These are phyloP conservation scores for Parthenolecanium corni DNA, from an alignment of 2,888 invertebrate species.

Conservation along the genomic window DNA sequence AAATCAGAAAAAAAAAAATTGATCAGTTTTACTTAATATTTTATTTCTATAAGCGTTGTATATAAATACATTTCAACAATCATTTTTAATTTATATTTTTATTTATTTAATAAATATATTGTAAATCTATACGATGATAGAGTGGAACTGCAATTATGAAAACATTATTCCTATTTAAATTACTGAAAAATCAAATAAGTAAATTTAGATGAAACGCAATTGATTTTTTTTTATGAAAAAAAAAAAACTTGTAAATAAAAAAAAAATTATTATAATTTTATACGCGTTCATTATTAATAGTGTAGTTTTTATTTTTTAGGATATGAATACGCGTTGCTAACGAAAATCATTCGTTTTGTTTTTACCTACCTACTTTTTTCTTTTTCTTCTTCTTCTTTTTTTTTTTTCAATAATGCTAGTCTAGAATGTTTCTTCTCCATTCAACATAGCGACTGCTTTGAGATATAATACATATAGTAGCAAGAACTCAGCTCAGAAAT, in stretches of 20 bases:
- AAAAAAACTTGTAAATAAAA: not conserved
- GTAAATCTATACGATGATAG: constrained; percentile 1
- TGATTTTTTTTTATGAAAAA: not conserved
- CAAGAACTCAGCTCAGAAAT: too few relatives aligned
- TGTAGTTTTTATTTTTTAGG: too few relatives aligned
- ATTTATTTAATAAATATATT: too few relatives aligned
- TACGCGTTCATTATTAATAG: not conserved
- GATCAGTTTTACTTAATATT: constrained; percentile 15
- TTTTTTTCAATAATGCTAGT: too few relatives aligned
- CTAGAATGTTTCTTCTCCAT: too few relatives aligned
- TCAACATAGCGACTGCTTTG: too few relatives aligned
- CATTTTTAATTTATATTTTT: constrained; percentile 17
- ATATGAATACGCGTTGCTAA: too few relatives aligned
- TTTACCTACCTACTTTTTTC: too few relatives aligned
- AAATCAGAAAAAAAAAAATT: constrained; percentile 8
- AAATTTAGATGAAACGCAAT: not conserved
- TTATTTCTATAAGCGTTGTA: constrained; percentile 23
- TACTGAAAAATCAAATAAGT: not conserved
- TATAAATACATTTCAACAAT: constrained; percentile 18
- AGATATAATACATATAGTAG: too few relatives aligned
- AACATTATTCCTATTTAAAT: constrained; percentile 3
- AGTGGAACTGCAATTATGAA: not conserved
- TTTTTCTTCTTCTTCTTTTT: too few relatives aligned
- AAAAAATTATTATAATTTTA: not conserved
- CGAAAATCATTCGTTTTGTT: too few relatives aligned